Conservation (phyloP, 30 jellyfish, hydroid and myxozoan species). For the Sanderia malayensis region DNA sequence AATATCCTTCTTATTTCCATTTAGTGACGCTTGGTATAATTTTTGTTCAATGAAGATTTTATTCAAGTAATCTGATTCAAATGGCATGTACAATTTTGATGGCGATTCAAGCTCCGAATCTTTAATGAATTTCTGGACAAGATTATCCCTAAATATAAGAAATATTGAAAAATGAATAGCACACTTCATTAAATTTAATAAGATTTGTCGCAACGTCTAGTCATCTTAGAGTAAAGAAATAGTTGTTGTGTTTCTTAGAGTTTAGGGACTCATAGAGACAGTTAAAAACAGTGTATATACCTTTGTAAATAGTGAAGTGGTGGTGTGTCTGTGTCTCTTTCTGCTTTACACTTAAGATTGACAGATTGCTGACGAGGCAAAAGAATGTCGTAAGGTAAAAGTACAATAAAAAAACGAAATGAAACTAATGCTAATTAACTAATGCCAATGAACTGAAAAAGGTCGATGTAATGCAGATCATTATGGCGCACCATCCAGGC, state of each 20-base stretch:
- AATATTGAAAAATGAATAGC: too few relatives aligned
- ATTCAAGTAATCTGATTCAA: conserved; percentile 50
- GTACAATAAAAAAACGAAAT: too few relatives aligned
- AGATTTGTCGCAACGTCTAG: too few relatives aligned
- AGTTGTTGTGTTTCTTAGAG: background rate
- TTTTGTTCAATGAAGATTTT: conserved; percentile 42
- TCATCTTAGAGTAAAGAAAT: background rate
- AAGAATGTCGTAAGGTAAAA: background rate
- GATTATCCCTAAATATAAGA: background rate
- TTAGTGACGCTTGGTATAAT: conserved; percentile 36
- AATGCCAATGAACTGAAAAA: background rate
- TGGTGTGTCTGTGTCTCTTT: conserved; percentile 55
- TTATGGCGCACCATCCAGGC: background rate
- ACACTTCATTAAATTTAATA: background rate
- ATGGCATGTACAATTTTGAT: conserved; percentile 31
- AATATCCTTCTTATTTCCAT: conserved; percentile 14
- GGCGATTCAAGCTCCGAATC: background rate
- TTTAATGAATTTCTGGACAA: background rate
- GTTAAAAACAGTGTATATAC: background rate
- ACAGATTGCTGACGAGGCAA: conserved; percentile 10
- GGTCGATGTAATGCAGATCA: background rate
- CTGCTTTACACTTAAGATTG: conserved; percentile 56
- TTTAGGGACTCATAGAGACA: background rate
- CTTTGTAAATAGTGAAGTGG: conserved; percentile 11
- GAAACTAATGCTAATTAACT: too few relatives aligned